These are phyloP conservation scores for Perizoma affinitatum DNA, from an alignment of 2,888 invertebrate species.

Conservation along the genomic window DNA sequence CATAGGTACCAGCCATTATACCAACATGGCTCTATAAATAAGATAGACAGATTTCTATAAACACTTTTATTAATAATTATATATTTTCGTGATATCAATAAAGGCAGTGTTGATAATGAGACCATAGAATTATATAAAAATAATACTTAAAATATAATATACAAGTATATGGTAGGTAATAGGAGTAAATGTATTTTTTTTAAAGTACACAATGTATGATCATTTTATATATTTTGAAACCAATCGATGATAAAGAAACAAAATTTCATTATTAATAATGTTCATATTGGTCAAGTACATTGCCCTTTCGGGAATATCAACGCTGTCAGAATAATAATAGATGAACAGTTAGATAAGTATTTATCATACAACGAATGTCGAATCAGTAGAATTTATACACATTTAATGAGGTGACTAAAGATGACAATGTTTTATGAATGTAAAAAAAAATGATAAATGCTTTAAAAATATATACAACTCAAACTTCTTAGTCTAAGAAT, in stretches of 20 bases:
- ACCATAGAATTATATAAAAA: constrained; percentile 12
- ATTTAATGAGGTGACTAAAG: no score
- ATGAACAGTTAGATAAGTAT: constrained; percentile 18
- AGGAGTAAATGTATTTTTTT: no score
- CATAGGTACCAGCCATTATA: no score
- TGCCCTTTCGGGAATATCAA: constrained; percentile 26
- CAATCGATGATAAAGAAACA: no score
- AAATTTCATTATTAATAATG: no score
- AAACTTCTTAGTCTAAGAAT: constrained; percentile 1
- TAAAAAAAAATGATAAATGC: constrained; percentile 8
- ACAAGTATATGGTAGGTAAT: no score
- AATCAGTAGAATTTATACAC: constrained; percentile 21
- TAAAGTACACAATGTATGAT: no score
- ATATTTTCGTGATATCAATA: constrained; percentile 19
- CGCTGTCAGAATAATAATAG: constrained; percentile 28
- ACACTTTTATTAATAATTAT: constrained; percentile 10
- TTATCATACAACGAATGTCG: constrained; percentile 15
- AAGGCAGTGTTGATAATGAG: constrained; percentile 31
- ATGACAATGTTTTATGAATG: constrained; percentile 2
- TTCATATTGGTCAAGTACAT: constrained; percentile 15
- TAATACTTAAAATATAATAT: not conserved
- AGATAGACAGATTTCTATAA: no score
- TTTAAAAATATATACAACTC: constrained; percentile 17
- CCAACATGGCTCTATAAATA: no score
- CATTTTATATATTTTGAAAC: no score